A percentile compares a stretch with the other conserved stretches of the same genome.
Evolutionary conservation across 2,797 vertebrate species (phyloP).

Genomic region (Manis crassicaudata): DNA sequence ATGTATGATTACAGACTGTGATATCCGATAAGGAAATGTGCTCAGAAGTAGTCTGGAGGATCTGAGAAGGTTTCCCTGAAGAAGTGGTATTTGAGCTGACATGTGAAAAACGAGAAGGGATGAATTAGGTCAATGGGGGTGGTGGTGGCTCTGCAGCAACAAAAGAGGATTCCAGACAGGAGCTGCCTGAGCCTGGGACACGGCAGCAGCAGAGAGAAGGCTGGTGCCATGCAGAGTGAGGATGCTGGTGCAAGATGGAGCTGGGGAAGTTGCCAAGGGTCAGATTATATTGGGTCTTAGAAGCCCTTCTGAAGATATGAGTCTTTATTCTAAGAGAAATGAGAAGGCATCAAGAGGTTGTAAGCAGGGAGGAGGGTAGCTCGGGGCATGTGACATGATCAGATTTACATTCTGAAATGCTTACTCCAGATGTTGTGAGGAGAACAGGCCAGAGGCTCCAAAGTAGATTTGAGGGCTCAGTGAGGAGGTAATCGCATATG

Average conservation of each 20-base stretch:
- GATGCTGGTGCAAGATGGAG: neutral
- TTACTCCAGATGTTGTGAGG: neutral
- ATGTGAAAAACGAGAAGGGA: slow-evolving; percentile 39
- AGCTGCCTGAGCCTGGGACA: neutral
- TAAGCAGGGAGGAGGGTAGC: neutral
- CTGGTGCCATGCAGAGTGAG: neutral
- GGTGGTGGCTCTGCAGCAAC: neutral
- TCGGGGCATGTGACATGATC: neutral
- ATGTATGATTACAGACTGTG: neutral
- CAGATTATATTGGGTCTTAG: neutral
- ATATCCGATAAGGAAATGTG: slow-evolving; percentile 34
- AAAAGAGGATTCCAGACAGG: neutral
- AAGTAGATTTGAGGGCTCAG: neutral
- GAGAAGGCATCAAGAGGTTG: slow-evolving; percentile 12
- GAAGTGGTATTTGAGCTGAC: neutral
- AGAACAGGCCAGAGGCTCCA: neutral
- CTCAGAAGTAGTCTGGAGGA: neutral
- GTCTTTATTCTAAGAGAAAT: slow-evolving; percentile 21
- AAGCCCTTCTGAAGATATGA: neutral
- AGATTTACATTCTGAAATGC: slow-evolving; percentile 39
- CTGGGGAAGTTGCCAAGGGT: neutral
- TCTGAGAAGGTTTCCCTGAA: neutral
- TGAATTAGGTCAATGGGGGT: neutral
- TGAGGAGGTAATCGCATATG: neutral
- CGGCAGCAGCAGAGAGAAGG: neutral